Conservation (phyloP, 1,140 invertebrate genomes). For the Procambarus virginalis region DNA sequence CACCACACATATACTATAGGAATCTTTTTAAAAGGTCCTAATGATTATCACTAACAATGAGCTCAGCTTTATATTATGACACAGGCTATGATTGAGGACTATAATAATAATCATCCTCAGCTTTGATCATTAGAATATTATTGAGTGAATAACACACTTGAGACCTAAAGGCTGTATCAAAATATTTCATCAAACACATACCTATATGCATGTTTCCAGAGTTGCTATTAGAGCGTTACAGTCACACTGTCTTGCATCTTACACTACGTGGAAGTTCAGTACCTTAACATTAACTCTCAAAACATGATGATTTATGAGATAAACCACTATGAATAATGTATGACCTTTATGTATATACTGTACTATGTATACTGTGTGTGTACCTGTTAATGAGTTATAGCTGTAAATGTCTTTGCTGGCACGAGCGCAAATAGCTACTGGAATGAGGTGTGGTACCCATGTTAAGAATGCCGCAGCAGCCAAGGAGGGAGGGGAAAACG, state of each 20-base stretch:
- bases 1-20: conserved; percentile 29
- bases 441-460: background rate
- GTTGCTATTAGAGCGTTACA: background rate
- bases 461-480: background rate
- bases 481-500: background rate
- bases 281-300: background rate
- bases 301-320: background rate
- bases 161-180: conserved; percentile 47
- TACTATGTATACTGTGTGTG: no score
- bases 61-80: conserved; percentile 39
- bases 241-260: background rate
- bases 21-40: conserved; percentile 18
- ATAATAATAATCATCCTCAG: conserved; percentile 8
- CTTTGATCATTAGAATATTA: background rate
- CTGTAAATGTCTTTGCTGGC: background rate
- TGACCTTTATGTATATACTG: background rate
- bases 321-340: background rate
- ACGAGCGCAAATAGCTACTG: background rate
- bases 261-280: background rate
- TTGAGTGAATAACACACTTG: conserved; percentile 26
- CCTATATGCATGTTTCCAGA: background rate
- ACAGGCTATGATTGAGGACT: conserved; percentile 31
- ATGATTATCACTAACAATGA: conserved; percentile 43
- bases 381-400: background rate
- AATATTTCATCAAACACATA: conserved; percentile 36